Percentiles rank a stretch among this genome's conserved stretches.
phyloP scores from a whole-genome alignment of 2,113 vertebrate genomes.

The Phalacrocorax brasilianus region DNA sequence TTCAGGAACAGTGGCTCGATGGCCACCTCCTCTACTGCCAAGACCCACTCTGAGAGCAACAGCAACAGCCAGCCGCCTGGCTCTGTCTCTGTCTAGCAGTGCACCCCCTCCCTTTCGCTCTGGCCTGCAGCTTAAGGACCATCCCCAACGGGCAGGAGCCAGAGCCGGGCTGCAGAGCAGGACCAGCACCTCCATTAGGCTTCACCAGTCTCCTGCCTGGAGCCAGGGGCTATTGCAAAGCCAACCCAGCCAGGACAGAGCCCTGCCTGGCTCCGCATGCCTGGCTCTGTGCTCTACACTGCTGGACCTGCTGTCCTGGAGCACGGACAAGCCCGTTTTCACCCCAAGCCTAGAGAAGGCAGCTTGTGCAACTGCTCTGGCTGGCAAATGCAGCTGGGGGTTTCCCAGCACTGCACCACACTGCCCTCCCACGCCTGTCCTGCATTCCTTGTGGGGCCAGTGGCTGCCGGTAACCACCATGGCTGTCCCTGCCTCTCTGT shows the following conservation, averaged over 20 bases:
- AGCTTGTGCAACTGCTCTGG: neutral
- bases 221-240: neutral
- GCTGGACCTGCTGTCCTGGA: neutral
- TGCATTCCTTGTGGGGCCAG: accelerated
- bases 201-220: neutral
- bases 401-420: neutral
- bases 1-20: constrained; percentile 72
- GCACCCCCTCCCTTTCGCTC: neutral
- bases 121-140: neutral
- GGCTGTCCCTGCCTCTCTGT: neutral
- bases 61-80: constrained; percentile 69
- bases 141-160: accelerated
- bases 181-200: neutral
- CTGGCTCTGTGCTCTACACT: neutral
- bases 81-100: neutral
- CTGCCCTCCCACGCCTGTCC: neutral
- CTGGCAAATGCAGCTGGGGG: neutral
- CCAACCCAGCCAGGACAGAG: accelerated
- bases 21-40: constrained; percentile 66
- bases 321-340: accelerated
- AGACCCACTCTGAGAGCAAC: constrained; percentile 75
- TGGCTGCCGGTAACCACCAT: neutral
- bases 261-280: neutral
- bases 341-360: neutral
- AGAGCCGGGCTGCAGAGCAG: accelerated